phyloP scores from a whole-genome alignment of 2,113 vertebrate species.

The Caranx melampygus region DNA sequence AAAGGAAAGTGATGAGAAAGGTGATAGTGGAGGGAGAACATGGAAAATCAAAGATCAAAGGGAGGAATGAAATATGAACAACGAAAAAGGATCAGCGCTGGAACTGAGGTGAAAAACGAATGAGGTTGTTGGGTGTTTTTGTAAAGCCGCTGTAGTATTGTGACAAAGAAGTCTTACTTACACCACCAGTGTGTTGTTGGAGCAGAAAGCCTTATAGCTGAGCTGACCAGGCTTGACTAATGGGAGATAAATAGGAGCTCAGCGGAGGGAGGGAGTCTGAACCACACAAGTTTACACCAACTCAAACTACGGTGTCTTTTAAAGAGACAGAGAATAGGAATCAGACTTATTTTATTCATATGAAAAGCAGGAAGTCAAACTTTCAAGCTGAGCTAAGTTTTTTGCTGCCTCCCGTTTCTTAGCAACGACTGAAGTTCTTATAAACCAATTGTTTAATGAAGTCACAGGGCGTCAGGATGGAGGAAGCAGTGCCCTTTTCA shows the following conservation, averaged over 20 bases:
- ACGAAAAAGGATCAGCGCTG: neutral
- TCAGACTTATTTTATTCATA: neutral
- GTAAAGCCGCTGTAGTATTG: conserved; percentile 12
- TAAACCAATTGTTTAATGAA: neutral
- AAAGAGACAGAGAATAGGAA: neutral
- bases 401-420: too few species aligned
- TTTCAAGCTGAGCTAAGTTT: neutral
- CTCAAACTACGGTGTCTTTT: neutral
- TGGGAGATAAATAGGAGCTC: conserved; percentile 56
- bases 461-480: neutral
- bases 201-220: conserved; percentile 38
- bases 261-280: conserved; percentile 29
- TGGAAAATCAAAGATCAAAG: neutral
- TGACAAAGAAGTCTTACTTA: conserved; percentile 47
- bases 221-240: conserved; percentile 67
- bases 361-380: neutral
- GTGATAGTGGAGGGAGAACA: too few species aligned
- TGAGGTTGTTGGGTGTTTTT: conserved; percentile 6
- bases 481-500: conserved; percentile 4
- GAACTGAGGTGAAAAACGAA: conserved; percentile 16
- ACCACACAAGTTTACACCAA: conserved; percentile 7
- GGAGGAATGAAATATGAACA: neutral
- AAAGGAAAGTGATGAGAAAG: too few species aligned
- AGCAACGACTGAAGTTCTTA: neutral
- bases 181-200: conserved; percentile 44